These are phyloP conservation scores for Rhinopomastus cyanomelas DNA, from an alignment of 2,113 vertebrate species.

Conservation along the genomic window DNA sequence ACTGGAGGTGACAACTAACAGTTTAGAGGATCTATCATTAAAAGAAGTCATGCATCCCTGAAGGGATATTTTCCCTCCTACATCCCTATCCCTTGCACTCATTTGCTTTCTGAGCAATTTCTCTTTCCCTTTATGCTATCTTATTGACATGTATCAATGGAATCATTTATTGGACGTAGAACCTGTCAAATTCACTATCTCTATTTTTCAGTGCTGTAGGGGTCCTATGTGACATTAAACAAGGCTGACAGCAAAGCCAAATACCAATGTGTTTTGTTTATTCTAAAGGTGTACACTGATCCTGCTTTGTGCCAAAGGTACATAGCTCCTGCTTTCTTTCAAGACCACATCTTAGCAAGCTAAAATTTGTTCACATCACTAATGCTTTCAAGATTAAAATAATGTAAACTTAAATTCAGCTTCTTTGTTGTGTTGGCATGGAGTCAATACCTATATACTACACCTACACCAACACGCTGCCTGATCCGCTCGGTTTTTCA, in stretches of 20 bases:
- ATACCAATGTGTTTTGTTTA: background rate
- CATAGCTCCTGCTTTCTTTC: background rate
- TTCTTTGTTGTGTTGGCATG: background rate
- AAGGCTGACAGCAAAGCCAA: background rate
- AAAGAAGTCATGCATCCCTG: background rate
- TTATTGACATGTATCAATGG: background rate
- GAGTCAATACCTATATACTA: background rate
- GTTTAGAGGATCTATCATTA: background rate
- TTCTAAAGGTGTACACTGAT: background rate
- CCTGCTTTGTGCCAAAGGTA: background rate
- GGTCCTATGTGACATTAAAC: background rate
- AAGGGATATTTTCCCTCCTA: accelerated
- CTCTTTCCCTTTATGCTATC: background rate
- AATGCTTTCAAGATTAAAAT: background rate
- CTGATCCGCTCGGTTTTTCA: background rate
- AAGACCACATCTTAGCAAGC: background rate
- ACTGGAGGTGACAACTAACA: background rate
- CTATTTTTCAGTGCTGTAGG: background rate
- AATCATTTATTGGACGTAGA: background rate
- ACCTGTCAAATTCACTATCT: background rate
- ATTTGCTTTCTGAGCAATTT: background rate
- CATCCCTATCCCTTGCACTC: accelerated
- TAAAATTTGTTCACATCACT: background rate
- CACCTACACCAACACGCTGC: background rate
- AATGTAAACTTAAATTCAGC: background rate